Conservation (phyloP, 2,797 vertebrate species). For the Sebastes melanostomus region DNA sequence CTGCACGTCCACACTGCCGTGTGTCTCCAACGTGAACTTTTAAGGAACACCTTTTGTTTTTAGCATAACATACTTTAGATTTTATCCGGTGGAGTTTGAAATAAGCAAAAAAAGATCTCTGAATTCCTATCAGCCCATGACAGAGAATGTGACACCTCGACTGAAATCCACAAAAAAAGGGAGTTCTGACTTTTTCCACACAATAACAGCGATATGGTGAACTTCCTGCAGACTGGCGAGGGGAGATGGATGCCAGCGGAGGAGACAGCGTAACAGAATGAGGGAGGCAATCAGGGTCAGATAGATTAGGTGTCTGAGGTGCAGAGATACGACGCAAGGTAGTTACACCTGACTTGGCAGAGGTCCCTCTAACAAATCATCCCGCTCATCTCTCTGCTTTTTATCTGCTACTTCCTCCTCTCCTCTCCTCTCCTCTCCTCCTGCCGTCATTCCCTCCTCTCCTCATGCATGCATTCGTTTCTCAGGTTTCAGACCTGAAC, state of each 20-base stretch:
- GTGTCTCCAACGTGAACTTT: slow-evolving; percentile 4
- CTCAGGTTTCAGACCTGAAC: slow-evolving; percentile 43
- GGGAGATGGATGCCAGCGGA: slow-evolving; percentile 33
- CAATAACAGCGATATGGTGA: slow-evolving; percentile 17
- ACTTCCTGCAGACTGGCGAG: slow-evolving; percentile 12
- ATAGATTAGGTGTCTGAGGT: slow-evolving; percentile 64
- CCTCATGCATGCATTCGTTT: slow-evolving; percentile 24
- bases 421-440: background rate
- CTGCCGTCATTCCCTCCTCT: background rate
- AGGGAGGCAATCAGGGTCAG: slow-evolving; percentile 56
- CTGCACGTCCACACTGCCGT: background rate
- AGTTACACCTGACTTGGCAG: slow-evolving; percentile 68
- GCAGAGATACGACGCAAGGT: slow-evolving; percentile 59
- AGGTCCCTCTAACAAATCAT: slow-evolving; percentile 58
- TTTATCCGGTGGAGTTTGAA: background rate
- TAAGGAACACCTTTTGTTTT: background rate
- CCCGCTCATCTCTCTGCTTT: slow-evolving; percentile 31
- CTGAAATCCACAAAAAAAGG: slow-evolving; percentile 13
- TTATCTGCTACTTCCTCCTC: slow-evolving; percentile 32
- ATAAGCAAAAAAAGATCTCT: background rate
- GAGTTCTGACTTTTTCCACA: slow-evolving; percentile 26
- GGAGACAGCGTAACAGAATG: slow-evolving; percentile 28
- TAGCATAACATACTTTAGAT: background rate
- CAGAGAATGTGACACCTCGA: background rate
- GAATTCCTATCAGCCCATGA: background rate